Evolutionary conservation across 1,140 invertebrate genomes (phyloP), one percentile per base, ranked within the genome.

Genomic region (Mycetomoellerius zeteki): DNA sequence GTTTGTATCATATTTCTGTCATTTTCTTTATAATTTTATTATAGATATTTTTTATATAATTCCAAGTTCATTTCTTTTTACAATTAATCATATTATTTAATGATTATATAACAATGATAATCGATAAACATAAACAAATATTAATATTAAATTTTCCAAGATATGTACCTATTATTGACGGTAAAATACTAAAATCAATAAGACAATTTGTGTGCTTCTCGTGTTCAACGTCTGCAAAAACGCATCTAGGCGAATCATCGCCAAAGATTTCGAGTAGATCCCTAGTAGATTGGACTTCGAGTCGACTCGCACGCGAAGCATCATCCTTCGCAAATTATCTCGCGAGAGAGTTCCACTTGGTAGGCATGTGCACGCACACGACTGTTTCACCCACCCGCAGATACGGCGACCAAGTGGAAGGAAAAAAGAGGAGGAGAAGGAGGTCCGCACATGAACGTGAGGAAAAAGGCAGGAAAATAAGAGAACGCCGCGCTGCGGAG

Each of bases 191-290:
- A 47, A 52, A 47, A 80, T 30, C 64, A 21, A 33, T 19, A 37
- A 6, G 3, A 21, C 27, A 52, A 4, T 21, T 6, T 19, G 27
- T 50, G 27, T 50, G 43, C 27, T 33, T 12, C 77, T 80, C n/a
- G 60, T n/a, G 6, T 10, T 24, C 6, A 64, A 21, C 78, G 71
- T 78, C 67, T 52, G 69, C 71, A 75, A 60, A 58, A 80, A 30
- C 75, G 80, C 85, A 85, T 77, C 52, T 77, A 73, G 85, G 84
- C 86, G 86, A 90, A 90, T 89, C 89, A 90, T 88, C 89, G 77
- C 30, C 76, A 84, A 84, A 76, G 73, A 69, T 85, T 65, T 88
- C 69, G 52, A 76, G 54, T 58, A 85, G 71, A 56, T 67, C 65
- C 65, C n/a, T 27, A 47, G 82, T 88, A 86, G 81, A 88, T 88